These are phyloP conservation scores for Herpailurus yagouaroundi DNA, from an alignment of 2,113 vertebrate genomes.

Conservation along the genomic window DNA sequence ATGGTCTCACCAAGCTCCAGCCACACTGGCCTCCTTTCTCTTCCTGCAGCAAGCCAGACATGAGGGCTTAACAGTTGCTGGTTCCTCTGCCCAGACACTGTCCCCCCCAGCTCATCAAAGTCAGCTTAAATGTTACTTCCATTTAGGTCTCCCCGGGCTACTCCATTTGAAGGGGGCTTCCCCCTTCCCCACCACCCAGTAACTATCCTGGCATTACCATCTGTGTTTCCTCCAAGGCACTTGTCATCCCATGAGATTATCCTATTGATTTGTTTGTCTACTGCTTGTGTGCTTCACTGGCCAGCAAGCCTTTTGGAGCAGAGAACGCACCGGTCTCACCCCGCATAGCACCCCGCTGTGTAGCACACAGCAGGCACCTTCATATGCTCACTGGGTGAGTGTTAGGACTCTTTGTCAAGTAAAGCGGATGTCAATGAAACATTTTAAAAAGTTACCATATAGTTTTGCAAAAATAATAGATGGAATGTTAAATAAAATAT, in stretches of 20 bases:
- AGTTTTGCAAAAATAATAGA: conserved; percentile 2
- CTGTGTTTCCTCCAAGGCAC: background rate
- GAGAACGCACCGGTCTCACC: background rate
- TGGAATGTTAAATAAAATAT: background rate
- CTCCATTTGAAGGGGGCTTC: background rate
- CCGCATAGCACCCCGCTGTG: background rate
- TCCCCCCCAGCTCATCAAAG: background rate
- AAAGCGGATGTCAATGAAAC: background rate
- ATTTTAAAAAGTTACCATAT: background rate
- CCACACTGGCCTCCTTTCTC: background rate
- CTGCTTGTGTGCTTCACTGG: background rate
- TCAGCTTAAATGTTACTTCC: background rate
- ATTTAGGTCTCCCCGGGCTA: background rate
- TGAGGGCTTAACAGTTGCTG: background rate
- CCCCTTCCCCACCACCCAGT: background rate
- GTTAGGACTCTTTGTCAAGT: background rate
- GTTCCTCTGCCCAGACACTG: background rate
- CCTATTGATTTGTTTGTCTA: background rate
- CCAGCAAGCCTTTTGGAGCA: background rate
- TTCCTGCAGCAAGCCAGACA: background rate
- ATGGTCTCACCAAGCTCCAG: background rate
- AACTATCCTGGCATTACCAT: background rate
- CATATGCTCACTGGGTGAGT: background rate
- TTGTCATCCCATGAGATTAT: background rate
- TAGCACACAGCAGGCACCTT: background rate